A percentile compares a stretch with the other conserved stretches of the same genome.
phyloP scores from a whole-genome alignment of 2,888 invertebrate species.

The Agriopis aurantiaria region DNA sequence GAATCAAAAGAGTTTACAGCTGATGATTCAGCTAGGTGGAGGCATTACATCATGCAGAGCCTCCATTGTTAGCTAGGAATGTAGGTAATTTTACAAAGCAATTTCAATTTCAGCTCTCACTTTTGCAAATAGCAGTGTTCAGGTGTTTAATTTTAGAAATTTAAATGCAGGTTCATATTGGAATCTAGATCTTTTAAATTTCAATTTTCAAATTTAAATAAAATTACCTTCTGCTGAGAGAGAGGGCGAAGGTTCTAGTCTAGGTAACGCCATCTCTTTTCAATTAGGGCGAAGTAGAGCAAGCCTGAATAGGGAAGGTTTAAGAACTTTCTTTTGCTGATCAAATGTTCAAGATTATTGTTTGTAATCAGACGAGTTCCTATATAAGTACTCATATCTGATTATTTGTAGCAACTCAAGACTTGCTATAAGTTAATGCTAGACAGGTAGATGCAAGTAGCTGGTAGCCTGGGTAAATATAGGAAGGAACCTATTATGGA shows the following conservation, averaged over 20 bases:
- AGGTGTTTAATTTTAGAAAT: slow-evolving; percentile 21
- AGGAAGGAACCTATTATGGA: neutral
- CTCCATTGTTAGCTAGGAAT: slow-evolving; percentile 51
- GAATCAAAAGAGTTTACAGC: slow-evolving; percentile 62
- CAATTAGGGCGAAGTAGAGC: neutral
- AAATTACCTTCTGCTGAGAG: no score
- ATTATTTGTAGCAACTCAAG: no score
- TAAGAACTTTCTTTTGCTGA: neutral
- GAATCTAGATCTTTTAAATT: neutral
- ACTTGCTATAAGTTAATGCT: neutral
- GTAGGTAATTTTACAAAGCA: slow-evolving; percentile 37
- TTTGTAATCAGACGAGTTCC: neutral
- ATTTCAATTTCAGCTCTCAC: slow-evolving; percentile 37
- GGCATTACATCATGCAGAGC: slow-evolving; percentile 65
- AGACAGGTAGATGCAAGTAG: neutral
- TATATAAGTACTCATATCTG: no score
- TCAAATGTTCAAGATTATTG: neutral
- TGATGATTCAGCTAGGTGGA: slow-evolving; percentile 64
- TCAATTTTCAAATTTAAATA: neutral
- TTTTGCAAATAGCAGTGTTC: slow-evolving; percentile 25
- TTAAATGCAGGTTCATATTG: neutral
- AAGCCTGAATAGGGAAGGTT: neutral
- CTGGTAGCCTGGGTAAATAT: neutral
- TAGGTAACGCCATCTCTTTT: slow-evolving; percentile 24
- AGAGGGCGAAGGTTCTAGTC: no score